phyloP scores from a whole-genome alignment of 1,140 invertebrate genomes.

The Neoseiulus cucumeris region DNA sequence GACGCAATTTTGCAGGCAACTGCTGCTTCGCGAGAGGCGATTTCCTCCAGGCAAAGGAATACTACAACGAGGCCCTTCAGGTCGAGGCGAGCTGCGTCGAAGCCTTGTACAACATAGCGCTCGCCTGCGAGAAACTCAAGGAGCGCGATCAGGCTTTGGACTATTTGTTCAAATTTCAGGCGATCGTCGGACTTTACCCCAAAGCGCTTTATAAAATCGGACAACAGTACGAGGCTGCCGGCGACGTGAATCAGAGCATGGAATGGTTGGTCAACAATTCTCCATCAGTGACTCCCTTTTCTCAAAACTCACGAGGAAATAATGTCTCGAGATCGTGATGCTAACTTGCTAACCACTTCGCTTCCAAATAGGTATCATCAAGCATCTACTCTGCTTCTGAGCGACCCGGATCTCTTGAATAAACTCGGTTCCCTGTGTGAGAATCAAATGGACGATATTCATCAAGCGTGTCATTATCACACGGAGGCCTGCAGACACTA shows the following conservation, averaged over 20 bases:
- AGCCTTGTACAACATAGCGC: conserved; percentile 71
- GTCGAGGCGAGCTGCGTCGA: conserved; percentile 66
- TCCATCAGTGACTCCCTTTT: not conserved
- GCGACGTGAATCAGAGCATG: conserved; percentile 50
- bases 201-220: conserved; percentile 71
- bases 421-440: conserved; percentile 69
- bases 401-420: conserved; percentile 57
- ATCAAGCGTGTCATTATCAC: conserved; percentile 77
- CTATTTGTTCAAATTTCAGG: conserved; percentile 59
- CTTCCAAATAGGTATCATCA: conserved; percentile 48
- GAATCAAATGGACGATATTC: conserved; percentile 52
- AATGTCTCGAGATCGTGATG: too few species aligned
- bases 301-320: not conserved
- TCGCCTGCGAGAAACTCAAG: conserved; percentile 47
- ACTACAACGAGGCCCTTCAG: conserved; percentile 53
- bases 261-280: conserved; percentile 23
- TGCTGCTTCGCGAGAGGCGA: conserved; percentile 51
- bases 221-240: conserved; percentile 38
- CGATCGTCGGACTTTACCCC: conserved; percentile 51
- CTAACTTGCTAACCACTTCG: too few species aligned
- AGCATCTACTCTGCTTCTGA: conserved; percentile 55
- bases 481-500: conserved; percentile 73
- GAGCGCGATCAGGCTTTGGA: conserved; percentile 51
- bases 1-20: conserved; percentile 32
- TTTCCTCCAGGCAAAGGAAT: conserved; percentile 48